These are phyloP conservation scores for Antennarius maculatus DNA, from an alignment of 2,797 vertebrate species.

Conservation along the genomic window DNA sequence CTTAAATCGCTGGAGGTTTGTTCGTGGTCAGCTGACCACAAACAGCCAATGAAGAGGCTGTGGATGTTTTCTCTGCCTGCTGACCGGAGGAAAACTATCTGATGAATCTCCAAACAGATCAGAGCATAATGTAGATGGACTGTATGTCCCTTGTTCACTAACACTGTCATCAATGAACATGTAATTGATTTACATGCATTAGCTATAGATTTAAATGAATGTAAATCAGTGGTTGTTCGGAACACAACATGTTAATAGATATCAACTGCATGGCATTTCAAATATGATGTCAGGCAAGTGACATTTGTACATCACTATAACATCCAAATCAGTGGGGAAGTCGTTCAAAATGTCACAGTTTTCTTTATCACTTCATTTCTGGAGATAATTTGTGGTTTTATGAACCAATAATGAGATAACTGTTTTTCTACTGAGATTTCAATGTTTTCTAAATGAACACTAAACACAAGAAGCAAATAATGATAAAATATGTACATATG, in stretches of 20 bases:
- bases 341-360: neutral
- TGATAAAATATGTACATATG: slow-evolving; percentile 10
- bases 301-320: neutral
- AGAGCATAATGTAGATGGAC: too few species aligned
- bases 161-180: too few species aligned
- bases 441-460: slow-evolving; percentile 9
- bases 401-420: neutral
- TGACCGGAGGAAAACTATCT: too few species aligned
- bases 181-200: neutral
- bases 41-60: too few species aligned
- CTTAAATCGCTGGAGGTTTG: too few species aligned
- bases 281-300: neutral
- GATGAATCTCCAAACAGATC: too few species aligned
- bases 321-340: neutral
- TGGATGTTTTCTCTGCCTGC: too few species aligned
- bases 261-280: neutral
- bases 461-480: slow-evolving; percentile 3
- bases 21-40: too few species aligned
- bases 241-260: neutral
- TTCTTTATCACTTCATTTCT: neutral
- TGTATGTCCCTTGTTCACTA: too few species aligned
- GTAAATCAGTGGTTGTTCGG: too few species aligned
- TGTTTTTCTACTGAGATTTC: neutral
- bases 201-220: neutral
- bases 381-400: too few species aligned